Percentiles rank a stretch among this genome's conserved stretches.
Evolutionary conservation across 2,797 vertebrate genomes (phyloP).

Genomic region (Malacoctenus gilli): DNA sequence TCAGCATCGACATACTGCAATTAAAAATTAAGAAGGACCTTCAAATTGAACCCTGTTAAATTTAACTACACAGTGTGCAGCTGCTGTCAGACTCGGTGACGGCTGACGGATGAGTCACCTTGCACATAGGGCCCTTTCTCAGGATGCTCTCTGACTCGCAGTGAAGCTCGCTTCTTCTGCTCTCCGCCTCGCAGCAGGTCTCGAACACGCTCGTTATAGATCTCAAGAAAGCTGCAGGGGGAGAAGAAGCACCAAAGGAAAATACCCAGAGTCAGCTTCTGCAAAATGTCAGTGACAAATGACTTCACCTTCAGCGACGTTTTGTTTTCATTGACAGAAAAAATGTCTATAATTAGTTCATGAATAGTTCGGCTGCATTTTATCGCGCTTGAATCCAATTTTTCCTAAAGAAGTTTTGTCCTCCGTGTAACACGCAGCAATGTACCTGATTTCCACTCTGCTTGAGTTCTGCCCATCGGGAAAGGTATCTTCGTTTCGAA

Average conservation of each 20-base stretch:
- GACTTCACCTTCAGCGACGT: too few species aligned
- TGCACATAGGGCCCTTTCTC: conserved; percentile 96
- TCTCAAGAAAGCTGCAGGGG: conserved; percentile 91
- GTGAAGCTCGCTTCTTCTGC: conserved; percentile 85
- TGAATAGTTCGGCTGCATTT: too few species aligned
- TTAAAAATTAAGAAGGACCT: too few species aligned
- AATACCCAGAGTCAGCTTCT: not conserved
- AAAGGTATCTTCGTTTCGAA: conserved; percentile 83
- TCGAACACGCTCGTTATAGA: conserved; percentile 96
- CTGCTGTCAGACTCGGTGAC: too few species aligned
- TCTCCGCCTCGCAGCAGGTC: conserved; percentile 87
- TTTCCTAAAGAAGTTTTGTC: too few species aligned
- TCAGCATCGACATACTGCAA: too few species aligned
- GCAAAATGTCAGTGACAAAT: too few species aligned
- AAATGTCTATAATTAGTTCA: too few species aligned
- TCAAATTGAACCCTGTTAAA: too few species aligned
- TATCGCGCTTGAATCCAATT: too few species aligned
- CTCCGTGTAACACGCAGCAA: not conserved
- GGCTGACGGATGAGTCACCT: conserved; percentile 79
- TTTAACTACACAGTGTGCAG: too few species aligned
- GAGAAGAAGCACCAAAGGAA: not conserved
- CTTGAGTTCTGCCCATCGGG: conserved; percentile 85
- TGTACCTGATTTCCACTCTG: conserved; percentile 94
- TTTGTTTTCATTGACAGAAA: too few species aligned
- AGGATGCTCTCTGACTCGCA: conserved; percentile 94